phyloP scores from a whole-genome alignment of 2,888 invertebrate species.

The Linnaemya tessellans region DNA sequence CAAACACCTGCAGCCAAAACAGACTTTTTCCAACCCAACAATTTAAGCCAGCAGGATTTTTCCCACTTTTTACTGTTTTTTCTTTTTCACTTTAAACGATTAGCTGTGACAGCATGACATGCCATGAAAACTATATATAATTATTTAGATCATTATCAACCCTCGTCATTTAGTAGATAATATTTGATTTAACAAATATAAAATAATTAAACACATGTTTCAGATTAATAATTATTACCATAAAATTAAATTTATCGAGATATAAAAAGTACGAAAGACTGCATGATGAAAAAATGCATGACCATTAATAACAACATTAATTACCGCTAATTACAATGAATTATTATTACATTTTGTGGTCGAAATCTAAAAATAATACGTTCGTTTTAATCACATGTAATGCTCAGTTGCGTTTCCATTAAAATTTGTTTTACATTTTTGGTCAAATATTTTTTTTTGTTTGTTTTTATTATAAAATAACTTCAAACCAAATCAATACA shows the following conservation, averaged over 20 bases:
- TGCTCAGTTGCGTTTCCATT: slow-evolving; percentile 18
- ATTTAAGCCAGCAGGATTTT: too few relatives aligned
- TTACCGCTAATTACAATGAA: slow-evolving; percentile 71
- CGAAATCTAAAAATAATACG: slow-evolving; percentile 32
- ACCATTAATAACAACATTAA: slow-evolving; percentile 69
- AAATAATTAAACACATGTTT: slow-evolving; percentile 41
- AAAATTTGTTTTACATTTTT: not conserved
- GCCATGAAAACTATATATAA: not conserved
- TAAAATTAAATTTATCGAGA: not conserved
- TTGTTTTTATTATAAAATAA: not conserved
- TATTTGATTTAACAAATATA: slow-evolving; percentile 7
- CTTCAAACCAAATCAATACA: slow-evolving; percentile 1
- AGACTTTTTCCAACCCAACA: too few relatives aligned
- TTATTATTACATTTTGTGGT: slow-evolving; percentile 61
- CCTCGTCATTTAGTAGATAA: not conserved
- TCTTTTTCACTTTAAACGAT: too few relatives aligned
- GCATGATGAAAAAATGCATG: slow-evolving; percentile 15
- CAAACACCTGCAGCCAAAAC: too few relatives aligned
- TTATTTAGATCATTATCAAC: not conserved
- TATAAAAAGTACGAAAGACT: not conserved
- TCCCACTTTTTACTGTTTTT: too few relatives aligned
- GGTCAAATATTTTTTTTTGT: not conserved
- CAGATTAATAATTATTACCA: slow-evolving; percentile 21
- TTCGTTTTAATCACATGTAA: slow-evolving; percentile 63
- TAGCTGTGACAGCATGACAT: too few relatives aligned